Base-by-base conservation (phyloP, 2,113 vertebrate species). In the Microcebus jonahi region DNA sequence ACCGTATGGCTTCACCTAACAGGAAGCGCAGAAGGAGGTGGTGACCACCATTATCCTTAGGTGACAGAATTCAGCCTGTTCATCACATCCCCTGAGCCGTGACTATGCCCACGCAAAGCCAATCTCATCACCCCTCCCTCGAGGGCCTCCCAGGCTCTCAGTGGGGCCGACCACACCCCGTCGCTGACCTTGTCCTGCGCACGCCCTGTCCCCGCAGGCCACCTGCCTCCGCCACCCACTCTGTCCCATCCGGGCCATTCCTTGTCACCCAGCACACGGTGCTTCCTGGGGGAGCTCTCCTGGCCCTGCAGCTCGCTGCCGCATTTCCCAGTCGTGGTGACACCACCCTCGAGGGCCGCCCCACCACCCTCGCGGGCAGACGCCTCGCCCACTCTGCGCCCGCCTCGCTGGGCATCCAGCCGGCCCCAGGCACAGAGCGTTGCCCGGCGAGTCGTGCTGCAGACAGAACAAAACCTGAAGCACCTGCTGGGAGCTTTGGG, bases 351-450 rank as follows among this genome's bases (percentile, higher is more conserved):
- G 0, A 1, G 4, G 8, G 27, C 39, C 42, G 39, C 71, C 42
- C 80, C 1, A 3, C 13, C 0, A 12, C 5, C 31, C 27, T n/a
- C 9, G 0, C 1, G 1, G 6, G 29, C 34, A 61, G 50, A 23
- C 1, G 0, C 34, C 12, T 13, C 61, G 18, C 23, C 27, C 8
- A 2, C 73, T 61, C 71, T 8, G 36, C 75, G 23, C 90, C 59
- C 27, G 15, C 27, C 48, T 25, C 5, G 15, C 17, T 0, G 0
- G 67, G 76, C 77, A 39, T 18, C 65, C 4, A 5, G 59, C 79
- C 63, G 23, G 17, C 3, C 18, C 61, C 48, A 34, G 65, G 65
- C 39, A 27, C 57, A 27, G 34, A 29, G 36, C 36, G 42, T 34
- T 0, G 1, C 63, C 31, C 1, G 4, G 2, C 1, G 14, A 20